These are phyloP conservation scores for Eulemur macaco DNA, from an alignment of 2,113 vertebrate species.

Conservation along the genomic window DNA sequence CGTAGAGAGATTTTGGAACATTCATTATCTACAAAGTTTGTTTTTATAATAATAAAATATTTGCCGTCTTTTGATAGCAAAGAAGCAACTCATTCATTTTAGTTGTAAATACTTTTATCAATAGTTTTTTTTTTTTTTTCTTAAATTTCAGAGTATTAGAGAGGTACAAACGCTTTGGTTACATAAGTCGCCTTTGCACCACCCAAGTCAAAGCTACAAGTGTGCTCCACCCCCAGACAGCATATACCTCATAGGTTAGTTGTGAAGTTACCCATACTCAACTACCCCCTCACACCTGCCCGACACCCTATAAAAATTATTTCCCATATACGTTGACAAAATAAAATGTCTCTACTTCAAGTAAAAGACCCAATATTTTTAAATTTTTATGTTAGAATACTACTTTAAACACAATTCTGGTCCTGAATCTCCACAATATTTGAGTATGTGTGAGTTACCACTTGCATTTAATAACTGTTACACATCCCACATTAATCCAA, in stretches of 20 bases:
- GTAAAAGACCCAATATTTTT: neutral
- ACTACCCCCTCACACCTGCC: no score
- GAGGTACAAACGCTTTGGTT: no score
- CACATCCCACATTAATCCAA: neutral
- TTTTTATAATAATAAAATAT: slow-evolving; percentile 44
- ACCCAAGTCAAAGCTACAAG: no score
- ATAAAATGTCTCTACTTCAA: slow-evolving; percentile 45
- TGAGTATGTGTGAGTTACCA: neutral
- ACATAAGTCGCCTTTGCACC: no score
- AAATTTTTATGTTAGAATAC: neutral
- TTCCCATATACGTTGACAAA: neutral
- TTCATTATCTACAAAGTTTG: slow-evolving; percentile 65
- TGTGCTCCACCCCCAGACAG: no score
- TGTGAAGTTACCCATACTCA: no score
- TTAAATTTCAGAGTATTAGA: no score
- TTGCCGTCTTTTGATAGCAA: neutral
- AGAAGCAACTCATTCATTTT: slow-evolving; percentile 55
- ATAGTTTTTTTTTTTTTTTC: no score
- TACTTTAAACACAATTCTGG: neutral
- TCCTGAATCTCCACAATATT: neutral
- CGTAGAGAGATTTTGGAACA: slow-evolving; percentile 67
- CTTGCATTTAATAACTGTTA: neutral
- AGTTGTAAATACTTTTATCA: slow-evolving; percentile 64
- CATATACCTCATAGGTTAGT: no score
- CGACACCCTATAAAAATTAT: no score